Evolutionary conservation across 2,888 invertebrate species (phyloP).

Genomic region (Drosophila robusta): DNA sequence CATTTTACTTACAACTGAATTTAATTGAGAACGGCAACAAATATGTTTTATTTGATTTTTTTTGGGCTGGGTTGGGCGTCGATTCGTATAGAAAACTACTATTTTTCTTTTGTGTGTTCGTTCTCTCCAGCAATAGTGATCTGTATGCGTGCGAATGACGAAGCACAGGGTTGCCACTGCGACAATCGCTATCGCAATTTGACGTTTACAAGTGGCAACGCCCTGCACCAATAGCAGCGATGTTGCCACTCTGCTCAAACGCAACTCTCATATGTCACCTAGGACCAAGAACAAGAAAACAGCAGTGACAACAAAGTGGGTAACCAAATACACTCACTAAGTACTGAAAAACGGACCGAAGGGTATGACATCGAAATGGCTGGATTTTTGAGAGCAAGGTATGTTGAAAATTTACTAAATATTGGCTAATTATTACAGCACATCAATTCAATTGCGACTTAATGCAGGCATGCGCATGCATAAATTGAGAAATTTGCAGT

Average conservation of each 20-base stretch:
- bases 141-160: slow-evolving; percentile 74
- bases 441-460: slow-evolving; percentile 12
- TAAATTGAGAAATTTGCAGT: slow-evolving; percentile 26
- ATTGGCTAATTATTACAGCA: not conserved
- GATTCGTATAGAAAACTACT: slow-evolving; percentile 70
- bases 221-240: slow-evolving; percentile 5
- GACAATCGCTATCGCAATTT: slow-evolving; percentile 38
- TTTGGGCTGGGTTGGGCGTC: slow-evolving; percentile 81
- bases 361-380: slow-evolving; percentile 69
- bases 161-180: slow-evolving; percentile 67
- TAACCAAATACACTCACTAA: slow-evolving; percentile 11
- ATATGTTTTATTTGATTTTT: slow-evolving; percentile 57
- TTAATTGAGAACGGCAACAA: slow-evolving; percentile 49
- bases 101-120: slow-evolving; percentile 73
- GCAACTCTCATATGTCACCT: slow-evolving; percentile 39
- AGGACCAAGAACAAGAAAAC: slow-evolving; percentile 48
- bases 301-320: slow-evolving; percentile 46
- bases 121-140: slow-evolving; percentile 66
- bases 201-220: slow-evolving; percentile 57
- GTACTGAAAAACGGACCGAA: slow-evolving; percentile 2
- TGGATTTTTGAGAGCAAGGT: slow-evolving; percentile 80
- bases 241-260: slow-evolving; percentile 39
- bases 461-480: slow-evolving; percentile 20
- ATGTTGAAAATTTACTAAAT: slow-evolving; percentile 3
- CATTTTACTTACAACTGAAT: slow-evolving; percentile 65